Evolutionary conservation across 2,797 vertebrate species (phyloP).

Genomic region (Tapera naevia): DNA sequence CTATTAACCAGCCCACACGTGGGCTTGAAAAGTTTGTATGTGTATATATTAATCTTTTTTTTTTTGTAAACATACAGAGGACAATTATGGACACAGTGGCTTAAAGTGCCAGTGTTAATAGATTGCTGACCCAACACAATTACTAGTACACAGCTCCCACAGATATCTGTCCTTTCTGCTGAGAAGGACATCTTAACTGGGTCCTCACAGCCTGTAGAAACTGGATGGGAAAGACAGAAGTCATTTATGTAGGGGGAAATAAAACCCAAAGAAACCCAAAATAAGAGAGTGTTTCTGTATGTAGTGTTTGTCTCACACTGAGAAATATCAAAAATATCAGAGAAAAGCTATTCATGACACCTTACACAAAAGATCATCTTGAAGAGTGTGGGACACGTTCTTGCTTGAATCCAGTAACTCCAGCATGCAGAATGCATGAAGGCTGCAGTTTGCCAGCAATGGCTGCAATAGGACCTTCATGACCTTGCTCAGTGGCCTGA

Average conservation of each 20-base stretch:
- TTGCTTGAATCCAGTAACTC: background rate
- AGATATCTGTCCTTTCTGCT: background rate
- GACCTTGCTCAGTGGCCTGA: background rate
- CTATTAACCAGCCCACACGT: slow-evolving; percentile 59
- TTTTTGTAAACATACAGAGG: slow-evolving; percentile 23
- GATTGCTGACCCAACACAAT: slow-evolving; percentile 20
- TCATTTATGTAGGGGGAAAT: background rate
- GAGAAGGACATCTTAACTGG: background rate
- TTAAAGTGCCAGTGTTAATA: slow-evolving; percentile 24
- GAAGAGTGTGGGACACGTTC: background rate
- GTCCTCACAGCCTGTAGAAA: background rate
- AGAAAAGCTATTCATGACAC: background rate
- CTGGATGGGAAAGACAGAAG: background rate
- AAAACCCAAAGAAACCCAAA: background rate
- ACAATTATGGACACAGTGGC: background rate
- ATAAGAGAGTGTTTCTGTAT: background rate
- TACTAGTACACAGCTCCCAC: slow-evolving; percentile 9
- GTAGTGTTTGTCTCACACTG: background rate
- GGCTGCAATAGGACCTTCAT: background rate
- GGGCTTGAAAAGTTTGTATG: slow-evolving; percentile 2
- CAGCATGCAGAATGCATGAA: background rate
- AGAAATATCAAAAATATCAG: background rate
- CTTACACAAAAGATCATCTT: background rate
- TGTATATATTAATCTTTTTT: slow-evolving; percentile 31
- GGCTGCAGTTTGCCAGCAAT: background rate